Base-by-base conservation (phyloP, 2,797 vertebrate genomes). In the Danio jaintianensis region DNA sequence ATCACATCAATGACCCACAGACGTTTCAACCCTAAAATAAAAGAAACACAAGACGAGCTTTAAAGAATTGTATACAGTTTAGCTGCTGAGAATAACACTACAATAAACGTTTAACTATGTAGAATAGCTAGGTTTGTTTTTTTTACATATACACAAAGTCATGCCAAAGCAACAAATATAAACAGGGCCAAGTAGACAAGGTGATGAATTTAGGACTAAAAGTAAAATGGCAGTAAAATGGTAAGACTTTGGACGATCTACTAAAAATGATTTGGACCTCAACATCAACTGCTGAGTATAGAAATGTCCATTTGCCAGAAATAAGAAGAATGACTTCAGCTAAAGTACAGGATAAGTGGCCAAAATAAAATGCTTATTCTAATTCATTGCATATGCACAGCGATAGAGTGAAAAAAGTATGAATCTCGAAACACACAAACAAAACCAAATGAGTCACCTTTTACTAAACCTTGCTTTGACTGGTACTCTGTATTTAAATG, bases 211-310 rank as follows among this genome's bases (percentile, higher is more conserved):
- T 16, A 63, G 22, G 88, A 63, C 50, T 47, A 42, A 63, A 88
- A 89, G 81, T 73, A 81, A 77, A 86, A 59, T 63, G 50, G 86
- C 83, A 74, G 83, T 15, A 45, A 40, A 87, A 89, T 85, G 86
- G 87, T 90, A 90, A 85, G 90, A 90, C 89, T 91, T 88, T 91
- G 89, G 86, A 90, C 61, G 87, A 91, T 87, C 88, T 36, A 52
- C 8, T 52, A 52, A 50, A 86, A 70, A 82, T 85, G 81, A 85
- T 83, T 83, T 85, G 84, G 70, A 90, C 84, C 85, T 18, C 8
- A 63, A 18, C 36, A 56, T 70, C 40, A 72, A 76, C 87, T 83
- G 61, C 70, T 87, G 84, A 84, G 89, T 83, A 90, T 87, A 89
- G 87, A 84, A 88, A 88, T 88, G 84, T 88, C 81, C 85, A 86